Conservation (phyloP, 37 sponge, comb jelly and placozoan species). For the Beroe forskalii region DNA sequence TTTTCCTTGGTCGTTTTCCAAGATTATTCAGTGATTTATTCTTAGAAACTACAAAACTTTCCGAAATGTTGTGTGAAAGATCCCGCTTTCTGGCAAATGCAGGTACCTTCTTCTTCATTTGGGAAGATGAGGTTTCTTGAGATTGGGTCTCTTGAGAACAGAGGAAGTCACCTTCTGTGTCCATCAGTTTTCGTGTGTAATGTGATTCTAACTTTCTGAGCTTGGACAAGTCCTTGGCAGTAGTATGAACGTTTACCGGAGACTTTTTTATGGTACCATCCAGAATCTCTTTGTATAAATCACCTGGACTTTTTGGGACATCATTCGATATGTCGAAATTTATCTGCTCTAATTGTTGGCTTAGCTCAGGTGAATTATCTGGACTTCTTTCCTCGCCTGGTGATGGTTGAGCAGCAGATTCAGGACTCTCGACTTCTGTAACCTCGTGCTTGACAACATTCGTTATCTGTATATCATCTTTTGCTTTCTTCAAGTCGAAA, state of each 20-base stretch:
- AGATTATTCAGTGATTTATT: not conserved
- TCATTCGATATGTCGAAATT: not conserved
- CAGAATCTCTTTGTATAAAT: slow-evolving; percentile 15
- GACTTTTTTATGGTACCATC: not conserved
- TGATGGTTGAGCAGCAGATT: too few species aligned
- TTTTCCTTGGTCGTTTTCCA: not conserved
- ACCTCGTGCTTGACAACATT: not conserved
- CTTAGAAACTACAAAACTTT: slow-evolving; percentile 5
- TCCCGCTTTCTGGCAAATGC: slow-evolving; percentile 16
- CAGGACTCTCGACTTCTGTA: not conserved
- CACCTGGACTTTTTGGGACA: not conserved
- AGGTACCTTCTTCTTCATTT: not conserved
- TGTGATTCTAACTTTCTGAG: not conserved
- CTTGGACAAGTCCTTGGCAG: too few species aligned
- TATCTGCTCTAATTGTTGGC: slow-evolving; percentile 2
- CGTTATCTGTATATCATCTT: not conserved
- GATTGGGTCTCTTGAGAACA: slow-evolving; percentile 2
- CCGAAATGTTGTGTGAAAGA: not conserved
- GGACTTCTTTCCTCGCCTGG: not conserved
- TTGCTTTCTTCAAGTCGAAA: not conserved
- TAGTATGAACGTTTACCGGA: not conserved
- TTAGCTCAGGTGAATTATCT: not conserved
- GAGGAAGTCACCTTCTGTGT: slow-evolving; percentile 21
- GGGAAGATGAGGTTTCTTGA: not conserved
- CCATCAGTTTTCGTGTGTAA: slow-evolving; percentile 27